Conservation (phyloP, 2,888 invertebrate species). For the Eilema caniola region DNA sequence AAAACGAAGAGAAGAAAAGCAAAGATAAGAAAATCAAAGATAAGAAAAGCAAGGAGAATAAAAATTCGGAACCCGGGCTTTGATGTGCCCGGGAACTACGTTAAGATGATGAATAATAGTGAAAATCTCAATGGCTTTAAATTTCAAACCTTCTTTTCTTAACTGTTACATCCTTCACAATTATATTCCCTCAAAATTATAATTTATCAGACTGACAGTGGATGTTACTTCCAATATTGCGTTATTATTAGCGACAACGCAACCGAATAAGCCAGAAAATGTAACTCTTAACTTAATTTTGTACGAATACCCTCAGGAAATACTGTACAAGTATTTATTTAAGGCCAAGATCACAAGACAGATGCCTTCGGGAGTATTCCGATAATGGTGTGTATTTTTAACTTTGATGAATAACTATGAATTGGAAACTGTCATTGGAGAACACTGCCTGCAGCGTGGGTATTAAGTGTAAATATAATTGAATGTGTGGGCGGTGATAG, state of each 20-base stretch:
- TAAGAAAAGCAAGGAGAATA: too few relatives aligned
- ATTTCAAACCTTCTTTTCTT: too few relatives aligned
- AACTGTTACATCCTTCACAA: too few relatives aligned
- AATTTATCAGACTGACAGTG: not conserved
- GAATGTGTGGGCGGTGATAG: constrained; percentile 31
- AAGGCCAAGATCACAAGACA: constrained; percentile 9
- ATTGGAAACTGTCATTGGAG: constrained; percentile 24
- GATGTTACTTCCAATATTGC: not conserved
- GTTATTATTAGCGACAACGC: not conserved
- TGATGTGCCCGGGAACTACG: too few relatives aligned
- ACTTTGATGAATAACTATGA: constrained; percentile 31
- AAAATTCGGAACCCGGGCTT: too few relatives aligned
- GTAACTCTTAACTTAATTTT: constrained; percentile 1
- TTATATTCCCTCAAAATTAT: not conserved
- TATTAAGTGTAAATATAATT: constrained; percentile 32
- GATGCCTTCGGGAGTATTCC: constrained; percentile 4
- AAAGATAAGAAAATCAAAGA: too few relatives aligned
- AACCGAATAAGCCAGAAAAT: not conserved
- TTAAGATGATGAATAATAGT: too few relatives aligned
- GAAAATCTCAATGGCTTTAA: too few relatives aligned
- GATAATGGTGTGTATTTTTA: constrained; percentile 15
- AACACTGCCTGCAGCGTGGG: constrained; percentile 8
- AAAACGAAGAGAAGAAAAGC: too few relatives aligned
- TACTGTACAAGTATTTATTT: constrained; percentile 11
- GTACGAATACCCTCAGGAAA: constrained; percentile 5